Evolutionary conservation across 2,113 vertebrate species (phyloP), one percentile per base, ranked within the genome.

Genomic region (Pan paniscus): DNA sequence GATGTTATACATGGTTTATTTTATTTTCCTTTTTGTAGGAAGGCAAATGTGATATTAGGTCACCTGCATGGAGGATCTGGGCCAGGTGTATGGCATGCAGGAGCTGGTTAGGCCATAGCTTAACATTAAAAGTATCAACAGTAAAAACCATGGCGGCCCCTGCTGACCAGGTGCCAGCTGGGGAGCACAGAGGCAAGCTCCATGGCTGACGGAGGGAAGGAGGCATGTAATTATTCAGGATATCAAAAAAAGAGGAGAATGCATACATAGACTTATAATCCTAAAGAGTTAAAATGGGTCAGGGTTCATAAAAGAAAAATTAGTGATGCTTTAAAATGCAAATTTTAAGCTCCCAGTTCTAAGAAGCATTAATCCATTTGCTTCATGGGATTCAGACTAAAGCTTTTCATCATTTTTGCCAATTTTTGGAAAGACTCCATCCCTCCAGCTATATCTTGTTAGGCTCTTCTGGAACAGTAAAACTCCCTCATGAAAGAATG

Each of bases 211-310:
- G 38, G 27, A 64, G 38, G 20, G 25, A 59, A 75, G 22, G 64
- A 79, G 27, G 14, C 9, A 1, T 6, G 10, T 0, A 2, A 16
- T 13, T 9, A 67, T 3, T 38, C 32, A 35, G 46, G 50, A 61
- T 0, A 61, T 2, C 0, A 3, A 30, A 3, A 79, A 50, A 52
- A 22, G 2, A 8, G 23, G 1, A 4, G 20, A 52, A 7, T 10
- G 17, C 13, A 0, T 27, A 14, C 16, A n/a, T 1, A 64, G 12
- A 38, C 35, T 52, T 55, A 2, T 3, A 32, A 40, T 30, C 48
- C 61, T 48, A 12, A 73, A 79, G 18, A 23, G 23, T 14, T 17
- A 46, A 22, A 73, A 38, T 27, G 27, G 12, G 13, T 46, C 32
- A 27, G 25, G 16, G 3, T 9, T 61, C 23, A 48, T 12, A 52